Evolutionary conservation across 2,888 invertebrate species (phyloP).

Genomic region (Acrobasis repandana): DNA sequence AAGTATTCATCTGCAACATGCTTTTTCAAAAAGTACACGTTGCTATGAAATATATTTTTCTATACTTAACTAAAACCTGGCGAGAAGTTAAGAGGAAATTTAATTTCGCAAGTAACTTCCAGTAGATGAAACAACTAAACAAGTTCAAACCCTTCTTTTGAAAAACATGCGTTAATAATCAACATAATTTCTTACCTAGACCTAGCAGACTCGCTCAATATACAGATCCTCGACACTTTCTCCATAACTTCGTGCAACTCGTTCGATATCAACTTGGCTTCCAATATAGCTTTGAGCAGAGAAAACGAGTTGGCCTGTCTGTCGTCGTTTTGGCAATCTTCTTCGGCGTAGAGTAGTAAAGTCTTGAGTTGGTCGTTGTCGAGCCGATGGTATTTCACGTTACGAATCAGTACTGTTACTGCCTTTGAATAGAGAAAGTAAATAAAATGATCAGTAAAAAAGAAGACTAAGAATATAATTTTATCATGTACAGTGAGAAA

Average conservation of each 20-base stretch:
- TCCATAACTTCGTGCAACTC: constrained; percentile 92
- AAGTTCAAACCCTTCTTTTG: too few relatives aligned
- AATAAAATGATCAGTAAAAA: too few relatives aligned
- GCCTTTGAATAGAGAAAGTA: constrained; percentile 75
- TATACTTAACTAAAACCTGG: too few relatives aligned
- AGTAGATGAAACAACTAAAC: too few relatives aligned
- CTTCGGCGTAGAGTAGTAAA: constrained; percentile 93
- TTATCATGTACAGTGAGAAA: neutral
- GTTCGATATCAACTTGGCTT: constrained; percentile 86
- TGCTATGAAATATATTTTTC: too few relatives aligned
- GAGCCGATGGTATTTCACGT: constrained; percentile 86
- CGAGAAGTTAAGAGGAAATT: too few relatives aligned
- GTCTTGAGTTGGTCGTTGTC: constrained; percentile 88
- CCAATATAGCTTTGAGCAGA: constrained; percentile 91
- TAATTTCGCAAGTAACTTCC: too few relatives aligned
- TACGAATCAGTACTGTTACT: constrained; percentile 90
- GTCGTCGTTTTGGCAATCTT: constrained; percentile 92
- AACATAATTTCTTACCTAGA: constrained; percentile 72
- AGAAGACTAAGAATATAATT: too few relatives aligned
- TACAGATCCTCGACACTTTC: constrained; percentile 90
- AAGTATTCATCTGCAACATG: too few relatives aligned
- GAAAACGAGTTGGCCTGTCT: constrained; percentile 94
- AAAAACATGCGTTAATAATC: too few relatives aligned
- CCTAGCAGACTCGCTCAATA: constrained; percentile 87
- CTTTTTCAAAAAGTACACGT: too few relatives aligned